A percentile compares a stretch with the other conserved stretches of the same genome.
phyloP scores from a whole-genome alignment of 2,113 vertebrate genomes.

The Protobothrops flavoviridis region DNA sequence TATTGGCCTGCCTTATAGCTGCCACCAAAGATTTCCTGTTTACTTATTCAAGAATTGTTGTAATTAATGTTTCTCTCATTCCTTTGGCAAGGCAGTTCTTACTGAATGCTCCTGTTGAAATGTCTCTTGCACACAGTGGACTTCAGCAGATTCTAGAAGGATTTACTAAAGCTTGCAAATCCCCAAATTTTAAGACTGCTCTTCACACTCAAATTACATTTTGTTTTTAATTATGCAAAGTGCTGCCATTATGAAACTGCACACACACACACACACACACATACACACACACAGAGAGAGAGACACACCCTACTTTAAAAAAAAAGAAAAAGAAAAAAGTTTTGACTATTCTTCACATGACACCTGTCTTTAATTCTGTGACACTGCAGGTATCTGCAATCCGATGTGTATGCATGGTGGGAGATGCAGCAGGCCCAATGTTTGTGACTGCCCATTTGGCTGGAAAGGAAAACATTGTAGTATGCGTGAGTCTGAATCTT shows the following conservation, averaged over 20 bases:
- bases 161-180: constrained; percentile 40
- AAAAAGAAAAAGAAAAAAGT: neutral
- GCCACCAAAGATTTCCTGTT: constrained; percentile 34
- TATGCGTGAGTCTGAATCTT: constrained; percentile 62
- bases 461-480: constrained; percentile 71
- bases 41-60: constrained; percentile 37
- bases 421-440: constrained; percentile 69
- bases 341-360: neutral
- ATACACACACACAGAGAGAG: too few species aligned
- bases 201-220: constrained; percentile 35
- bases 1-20: constrained; percentile 14
- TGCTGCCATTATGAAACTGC: constrained; percentile 9
- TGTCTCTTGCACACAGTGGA: neutral
- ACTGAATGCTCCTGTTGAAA: constrained; percentile 15
- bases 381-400: constrained; percentile 76
- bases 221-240: constrained; percentile 32
- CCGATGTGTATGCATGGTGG: constrained; percentile 78
- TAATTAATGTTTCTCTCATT: constrained; percentile 28
- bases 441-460: constrained; percentile 77
- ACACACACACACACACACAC: neutral
- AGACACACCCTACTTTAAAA: neutral
- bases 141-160: constrained; percentile 32
- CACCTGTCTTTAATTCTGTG: neutral
- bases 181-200: constrained; percentile 13
- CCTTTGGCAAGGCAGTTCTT: constrained; percentile 30